A percentile compares a stretch with the other conserved stretches of the same genome.
Conservation (phyloP, 2,888 invertebrate species). For the Tetropium fuscum region DNA sequence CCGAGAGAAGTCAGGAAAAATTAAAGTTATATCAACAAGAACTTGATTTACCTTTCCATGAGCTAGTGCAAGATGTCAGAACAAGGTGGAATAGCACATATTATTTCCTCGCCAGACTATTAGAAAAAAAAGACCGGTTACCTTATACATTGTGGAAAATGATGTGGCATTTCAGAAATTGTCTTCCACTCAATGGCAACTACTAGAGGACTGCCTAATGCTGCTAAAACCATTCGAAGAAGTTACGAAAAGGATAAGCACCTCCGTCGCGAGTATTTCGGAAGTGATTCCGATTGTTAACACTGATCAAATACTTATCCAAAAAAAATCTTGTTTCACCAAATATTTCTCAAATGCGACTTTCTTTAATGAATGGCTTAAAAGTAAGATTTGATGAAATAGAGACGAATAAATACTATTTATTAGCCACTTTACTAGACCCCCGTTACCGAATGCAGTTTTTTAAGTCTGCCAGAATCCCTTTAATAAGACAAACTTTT, state of each 20-base stretch:
- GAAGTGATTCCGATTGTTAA: constrained; percentile 42
- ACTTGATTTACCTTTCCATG: neutral
- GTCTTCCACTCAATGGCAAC: constrained; percentile 18
- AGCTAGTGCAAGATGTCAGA: neutral
- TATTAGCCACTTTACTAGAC: neutral
- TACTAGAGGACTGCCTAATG: constrained; percentile 30
- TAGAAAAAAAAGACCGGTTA: constrained; percentile 1
- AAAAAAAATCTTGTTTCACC: neutral
- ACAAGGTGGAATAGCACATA: neutral
- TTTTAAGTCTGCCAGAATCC: neutral
- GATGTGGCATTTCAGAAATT: neutral
- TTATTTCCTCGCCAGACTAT: neutral
- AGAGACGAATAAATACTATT: neutral
- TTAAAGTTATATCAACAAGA: neutral
- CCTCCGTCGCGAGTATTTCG: constrained; percentile 37
- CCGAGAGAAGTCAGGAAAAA: neutral
- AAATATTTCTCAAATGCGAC: neutral
- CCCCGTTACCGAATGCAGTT: neutral
- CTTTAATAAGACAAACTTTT: neutral
- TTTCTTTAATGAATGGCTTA: neutral
- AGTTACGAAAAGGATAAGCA: constrained; percentile 45
- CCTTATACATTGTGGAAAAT: neutral
- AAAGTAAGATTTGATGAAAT: neutral
- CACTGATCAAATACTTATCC: neutral
- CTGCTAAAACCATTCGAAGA: constrained; percentile 34